Conservation (phyloP, 2,797 vertebrate genomes). For the Chiroxiphia lanceolata region DNA sequence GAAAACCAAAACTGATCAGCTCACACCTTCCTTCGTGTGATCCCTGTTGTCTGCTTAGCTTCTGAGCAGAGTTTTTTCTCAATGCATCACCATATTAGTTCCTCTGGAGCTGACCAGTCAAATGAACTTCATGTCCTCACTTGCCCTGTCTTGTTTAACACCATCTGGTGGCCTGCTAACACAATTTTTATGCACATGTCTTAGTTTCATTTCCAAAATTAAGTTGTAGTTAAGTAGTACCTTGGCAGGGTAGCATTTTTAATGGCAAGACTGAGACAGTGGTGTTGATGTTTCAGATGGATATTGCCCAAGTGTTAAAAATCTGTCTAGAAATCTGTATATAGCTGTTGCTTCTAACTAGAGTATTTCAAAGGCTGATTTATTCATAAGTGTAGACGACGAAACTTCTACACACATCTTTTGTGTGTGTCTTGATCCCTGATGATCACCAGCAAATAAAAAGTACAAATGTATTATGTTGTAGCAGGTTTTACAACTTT, state of each 20-base stretch:
- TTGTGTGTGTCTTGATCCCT: not conserved
- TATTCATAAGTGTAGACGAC: not conserved
- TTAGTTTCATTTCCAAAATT: not conserved
- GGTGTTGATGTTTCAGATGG: not conserved
- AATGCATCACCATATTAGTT: fast-evolving
- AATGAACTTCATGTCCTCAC: not conserved
- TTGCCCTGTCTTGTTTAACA: not conserved
- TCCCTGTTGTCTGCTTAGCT: not conserved
- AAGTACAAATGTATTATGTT: not conserved
- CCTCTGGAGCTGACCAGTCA: not conserved
- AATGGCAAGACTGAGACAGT: not conserved
- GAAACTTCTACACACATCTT: not conserved
- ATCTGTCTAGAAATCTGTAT: not conserved
- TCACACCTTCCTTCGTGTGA: not conserved
- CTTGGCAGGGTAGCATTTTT: not conserved
- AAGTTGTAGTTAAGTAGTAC: not conserved
- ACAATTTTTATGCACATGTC: not conserved
- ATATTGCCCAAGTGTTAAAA: not conserved
- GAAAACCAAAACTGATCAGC: not conserved
- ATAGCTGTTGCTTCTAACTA: not conserved
- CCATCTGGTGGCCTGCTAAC: not conserved
- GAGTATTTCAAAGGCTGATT: not conserved
- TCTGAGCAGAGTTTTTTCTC: not conserved
- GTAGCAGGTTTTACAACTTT: not conserved
- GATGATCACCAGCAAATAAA: not conserved